These are phyloP conservation scores for Gobius niger DNA, from an alignment of 2,113 vertebrate species.

Conservation along the genomic window DNA sequence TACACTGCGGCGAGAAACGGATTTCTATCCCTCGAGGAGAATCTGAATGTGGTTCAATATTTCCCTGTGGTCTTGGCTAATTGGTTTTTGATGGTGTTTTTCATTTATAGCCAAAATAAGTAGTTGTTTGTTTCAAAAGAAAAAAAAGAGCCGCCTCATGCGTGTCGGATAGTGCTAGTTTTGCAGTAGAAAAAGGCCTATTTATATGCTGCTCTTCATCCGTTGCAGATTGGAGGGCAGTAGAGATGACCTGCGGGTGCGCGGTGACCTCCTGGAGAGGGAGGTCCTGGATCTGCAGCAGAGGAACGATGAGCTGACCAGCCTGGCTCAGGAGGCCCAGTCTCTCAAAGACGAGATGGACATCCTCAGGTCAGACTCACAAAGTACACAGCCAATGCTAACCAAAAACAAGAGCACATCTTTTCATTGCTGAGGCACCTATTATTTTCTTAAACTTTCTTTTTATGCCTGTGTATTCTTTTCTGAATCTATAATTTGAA, in stretches of 20 bases:
- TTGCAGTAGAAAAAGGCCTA: not conserved
- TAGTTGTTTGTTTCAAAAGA: too few species aligned
- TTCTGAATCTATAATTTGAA: not conserved
- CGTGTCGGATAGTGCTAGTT: too few species aligned
- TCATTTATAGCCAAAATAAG: too few species aligned
- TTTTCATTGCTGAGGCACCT: too few species aligned
- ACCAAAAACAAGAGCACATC: too few species aligned
- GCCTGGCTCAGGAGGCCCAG: conserved; percentile 87
- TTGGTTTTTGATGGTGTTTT: not conserved
- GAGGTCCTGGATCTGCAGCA: conserved; percentile 80
- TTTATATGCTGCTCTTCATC: not conserved
- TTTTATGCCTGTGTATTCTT: not conserved
- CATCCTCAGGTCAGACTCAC: conserved; percentile 81
- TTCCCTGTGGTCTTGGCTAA: not conserved
- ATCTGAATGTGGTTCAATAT: not conserved
- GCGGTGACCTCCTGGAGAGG: conserved; percentile 75
- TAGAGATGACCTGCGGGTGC: conserved; percentile 80
- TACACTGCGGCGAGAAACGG: conserved; percentile 33
- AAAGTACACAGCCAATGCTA: not conserved
- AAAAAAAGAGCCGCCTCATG: too few species aligned
- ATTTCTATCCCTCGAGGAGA: not conserved
- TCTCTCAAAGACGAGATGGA: conserved; percentile 91
- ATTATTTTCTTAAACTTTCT: too few species aligned
- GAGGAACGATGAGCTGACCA: conserved; percentile 84
- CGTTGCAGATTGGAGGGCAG: conserved; percentile 80